phyloP scores from a whole-genome alignment of 2,113 vertebrate genomes.

The Isurus oxyrinchus region DNA sequence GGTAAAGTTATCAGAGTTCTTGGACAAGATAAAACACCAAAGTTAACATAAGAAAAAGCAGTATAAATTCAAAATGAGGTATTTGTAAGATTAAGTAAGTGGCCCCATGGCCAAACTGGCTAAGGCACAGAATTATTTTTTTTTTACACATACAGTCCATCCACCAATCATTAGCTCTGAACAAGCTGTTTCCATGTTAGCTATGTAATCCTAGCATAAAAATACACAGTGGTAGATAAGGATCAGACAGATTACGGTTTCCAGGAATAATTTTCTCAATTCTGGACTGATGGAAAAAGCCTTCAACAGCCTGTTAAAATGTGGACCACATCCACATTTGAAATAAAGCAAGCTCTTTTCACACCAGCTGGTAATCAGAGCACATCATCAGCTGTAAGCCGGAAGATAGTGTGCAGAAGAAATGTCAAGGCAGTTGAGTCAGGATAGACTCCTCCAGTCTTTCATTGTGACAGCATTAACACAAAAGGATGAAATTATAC shows the following conservation, averaged over 20 bases:
- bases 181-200: neutral
- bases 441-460: neutral
- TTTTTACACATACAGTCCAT: neutral
- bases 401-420: neutral
- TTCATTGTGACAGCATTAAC: neutral
- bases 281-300: neutral
- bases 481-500: neutral
- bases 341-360: neutral
- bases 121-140: neutral
- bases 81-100: neutral
- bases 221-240: neutral
- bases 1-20: neutral
- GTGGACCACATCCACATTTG: neutral
- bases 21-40: neutral
- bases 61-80: neutral
- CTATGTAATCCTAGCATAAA: neutral
- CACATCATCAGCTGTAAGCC: neutral
- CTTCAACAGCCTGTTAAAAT: neutral
- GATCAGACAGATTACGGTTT: neutral
- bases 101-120: neutral
- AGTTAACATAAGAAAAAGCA: neutral
- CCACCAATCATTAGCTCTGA: neutral
- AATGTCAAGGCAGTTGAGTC: constrained; percentile 2
- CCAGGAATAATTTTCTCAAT: neutral
- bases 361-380: neutral